Percentiles rank a stretch among this genome's conserved stretches.
Conservation (phyloP, 2,113 vertebrate species). For the Xiphophorus couchianus region DNA sequence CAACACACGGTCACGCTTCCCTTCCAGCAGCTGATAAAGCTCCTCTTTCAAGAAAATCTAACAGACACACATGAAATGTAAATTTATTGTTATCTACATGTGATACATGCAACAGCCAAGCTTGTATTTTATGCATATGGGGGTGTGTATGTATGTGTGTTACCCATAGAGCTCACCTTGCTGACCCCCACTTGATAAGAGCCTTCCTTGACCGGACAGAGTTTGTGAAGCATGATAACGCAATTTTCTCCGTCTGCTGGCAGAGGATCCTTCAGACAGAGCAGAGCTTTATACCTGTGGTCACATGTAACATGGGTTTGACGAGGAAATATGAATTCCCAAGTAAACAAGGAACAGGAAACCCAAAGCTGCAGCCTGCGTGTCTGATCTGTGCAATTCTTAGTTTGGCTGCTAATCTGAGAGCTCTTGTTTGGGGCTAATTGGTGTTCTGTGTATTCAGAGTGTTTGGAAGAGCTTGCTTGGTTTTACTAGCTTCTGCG, state of each 20-base stretch:
- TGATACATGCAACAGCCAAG: not conserved
- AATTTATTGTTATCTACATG: not conserved
- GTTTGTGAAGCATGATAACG: slow-evolving; percentile 86
- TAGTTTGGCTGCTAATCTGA: not conserved
- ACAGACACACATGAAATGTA: slow-evolving; percentile 20
- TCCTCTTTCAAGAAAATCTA: slow-evolving; percentile 95
- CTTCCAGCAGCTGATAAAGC: slow-evolving; percentile 91
- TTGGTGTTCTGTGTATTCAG: slow-evolving; percentile 10
- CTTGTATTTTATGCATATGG: not conserved
- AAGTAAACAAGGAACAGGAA: slow-evolving; percentile 2
- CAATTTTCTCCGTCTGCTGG: slow-evolving; percentile 87
- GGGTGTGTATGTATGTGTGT: not conserved
- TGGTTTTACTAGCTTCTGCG: slow-evolving; percentile 2
- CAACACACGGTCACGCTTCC: slow-evolving; percentile 86
- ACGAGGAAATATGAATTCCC: slow-evolving; percentile 1
- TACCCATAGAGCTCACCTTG: slow-evolving; percentile 81
- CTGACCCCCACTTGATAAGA: slow-evolving; percentile 89
- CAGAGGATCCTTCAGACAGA: slow-evolving; percentile 83
- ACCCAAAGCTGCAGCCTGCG: slow-evolving; percentile 5
- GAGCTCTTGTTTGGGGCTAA: not conserved
- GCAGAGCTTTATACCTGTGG: slow-evolving; percentile 90
- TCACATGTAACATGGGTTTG: slow-evolving; percentile 2
- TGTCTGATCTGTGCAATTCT: not conserved
- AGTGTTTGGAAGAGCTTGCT: not conserved
- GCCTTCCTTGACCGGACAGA: slow-evolving; percentile 82